Conservation (phyloP, 2,888 invertebrate genomes). For the Drosophila mayaguana region DNA sequence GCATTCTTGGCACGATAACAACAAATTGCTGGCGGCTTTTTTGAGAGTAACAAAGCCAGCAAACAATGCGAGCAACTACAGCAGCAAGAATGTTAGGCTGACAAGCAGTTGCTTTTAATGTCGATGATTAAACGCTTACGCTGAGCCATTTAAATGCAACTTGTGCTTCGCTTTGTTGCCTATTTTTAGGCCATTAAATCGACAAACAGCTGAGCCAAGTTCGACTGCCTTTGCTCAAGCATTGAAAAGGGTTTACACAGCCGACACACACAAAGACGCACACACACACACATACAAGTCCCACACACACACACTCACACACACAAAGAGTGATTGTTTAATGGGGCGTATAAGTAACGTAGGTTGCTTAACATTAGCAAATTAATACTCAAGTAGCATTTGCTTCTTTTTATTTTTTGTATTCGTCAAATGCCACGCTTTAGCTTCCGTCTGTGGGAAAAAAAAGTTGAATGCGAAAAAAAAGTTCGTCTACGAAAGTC, state of each 20-base stretch:
- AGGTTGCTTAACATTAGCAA: constrained; percentile 56
- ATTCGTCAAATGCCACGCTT: constrained; percentile 26
- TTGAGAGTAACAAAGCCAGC: constrained; percentile 15
- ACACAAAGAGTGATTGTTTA: constrained; percentile 53
- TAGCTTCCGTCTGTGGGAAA: background rate
- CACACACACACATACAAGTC: constrained; percentile 24
- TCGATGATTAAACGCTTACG: constrained; percentile 65
- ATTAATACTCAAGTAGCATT: constrained; percentile 56
- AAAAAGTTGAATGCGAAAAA: constrained; percentile 37
- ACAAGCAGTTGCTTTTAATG: constrained; percentile 72
- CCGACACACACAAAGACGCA: constrained; percentile 26
- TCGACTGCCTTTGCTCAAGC: background rate
- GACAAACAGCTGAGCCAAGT: constrained; percentile 38
- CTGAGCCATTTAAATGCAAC: constrained; percentile 58
- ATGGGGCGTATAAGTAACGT: constrained; percentile 73
- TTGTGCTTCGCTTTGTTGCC: constrained; percentile 62
- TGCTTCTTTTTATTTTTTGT: constrained; percentile 13
- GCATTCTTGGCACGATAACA: constrained; percentile 17
- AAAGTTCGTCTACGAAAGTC: constrained; percentile 42
- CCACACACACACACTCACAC: constrained; percentile 24
- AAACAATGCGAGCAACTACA: constrained; percentile 36
- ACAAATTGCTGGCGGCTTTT: constrained; percentile 40
- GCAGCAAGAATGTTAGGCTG: constrained; percentile 20
- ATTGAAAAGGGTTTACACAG: constrained; percentile 55
- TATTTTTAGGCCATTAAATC: constrained; percentile 70